Evolutionary conservation across 1,140 invertebrate species (phyloP), one percentile per base, ranked within the genome.

Genomic region (Choristoneura fumiferana): DNA sequence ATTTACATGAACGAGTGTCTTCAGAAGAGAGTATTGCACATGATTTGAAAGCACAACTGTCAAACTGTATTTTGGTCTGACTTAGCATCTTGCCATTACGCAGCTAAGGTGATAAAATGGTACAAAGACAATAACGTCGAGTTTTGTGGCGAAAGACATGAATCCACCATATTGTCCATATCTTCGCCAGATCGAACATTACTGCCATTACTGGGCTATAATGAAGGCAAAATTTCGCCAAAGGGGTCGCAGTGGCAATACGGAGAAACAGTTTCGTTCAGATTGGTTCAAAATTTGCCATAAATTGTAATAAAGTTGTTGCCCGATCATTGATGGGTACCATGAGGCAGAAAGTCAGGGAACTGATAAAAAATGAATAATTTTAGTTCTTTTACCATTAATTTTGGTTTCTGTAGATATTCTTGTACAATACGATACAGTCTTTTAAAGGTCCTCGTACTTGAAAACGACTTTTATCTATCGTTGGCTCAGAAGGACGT

Each of bases 61-160:
- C 1, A 39, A 39, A 39, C 37, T 39, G 12, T 39, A 39, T 39
- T 39, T 39, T 39, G 37, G 37, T 12, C 37, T 6, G 37, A 39
- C 37, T 39, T 39, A 39, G 37, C 37, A 12, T 39, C 37, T 39
- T 39, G 37, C 37, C 37, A 39, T 39, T 39, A 39, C 5, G 37
- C 12, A 13, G 12, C 37, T n/a, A 39, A 39, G 37, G 37, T 39
- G 13, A 12, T 39, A 39, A 39, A 39, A 39, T 39, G 37, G 37
- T 13, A 39, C 5, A 39, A 39, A 13, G 37, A 39, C 37, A 39
- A 39, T 39, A 39, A 39, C 13, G 37, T 39, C n/a, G 5, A n/a
- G 5, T 39, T 39, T 39, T 39, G 37, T 39, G 37, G 37, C 37
- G 10, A 39, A 39, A 39, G n/a, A 39, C 1, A 2, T 13, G 5